A percentile compares a stretch with the other conserved stretches of the same genome.
Conservation (phyloP, 2,888 invertebrate genomes). For the Pasiphila rectangulata region DNA sequence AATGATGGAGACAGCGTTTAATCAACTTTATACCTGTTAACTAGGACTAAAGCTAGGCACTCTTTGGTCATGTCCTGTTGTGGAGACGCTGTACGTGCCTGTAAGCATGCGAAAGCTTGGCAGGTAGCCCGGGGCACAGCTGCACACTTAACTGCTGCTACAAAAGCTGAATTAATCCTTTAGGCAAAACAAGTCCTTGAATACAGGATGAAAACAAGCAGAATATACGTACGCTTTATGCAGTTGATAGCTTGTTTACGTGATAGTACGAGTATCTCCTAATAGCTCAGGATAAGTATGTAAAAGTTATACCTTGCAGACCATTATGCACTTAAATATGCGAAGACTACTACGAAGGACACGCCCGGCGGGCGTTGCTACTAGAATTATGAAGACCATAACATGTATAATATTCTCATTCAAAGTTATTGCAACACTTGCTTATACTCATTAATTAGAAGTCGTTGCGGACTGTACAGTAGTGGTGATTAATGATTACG, state of each 20-base stretch:
- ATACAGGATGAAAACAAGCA: background rate
- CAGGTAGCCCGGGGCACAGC: background rate
- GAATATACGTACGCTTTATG: background rate
- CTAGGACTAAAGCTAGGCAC: too few relatives aligned
- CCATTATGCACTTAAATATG: slow-evolving; percentile 14
- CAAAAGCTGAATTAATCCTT: background rate
- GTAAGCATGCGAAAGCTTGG: background rate
- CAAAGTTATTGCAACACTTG: slow-evolving; percentile 10
- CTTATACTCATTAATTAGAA: slow-evolving; percentile 13
- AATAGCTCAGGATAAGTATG: slow-evolving; percentile 1
- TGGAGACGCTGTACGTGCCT: background rate
- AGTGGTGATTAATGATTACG: background rate
- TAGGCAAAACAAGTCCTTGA: background rate
- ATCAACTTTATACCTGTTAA: background rate
- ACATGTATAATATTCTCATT: slow-evolving; percentile 17
- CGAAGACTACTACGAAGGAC: slow-evolving; percentile 5
- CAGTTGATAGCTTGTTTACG: slow-evolving; percentile 6
- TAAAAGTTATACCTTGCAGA: slow-evolving; percentile 3
- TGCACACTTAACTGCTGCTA: background rate
- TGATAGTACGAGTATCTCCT: slow-evolving; percentile 6
- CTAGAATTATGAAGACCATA: slow-evolving; percentile 12
- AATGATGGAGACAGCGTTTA: background rate
- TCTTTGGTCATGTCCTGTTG: background rate
- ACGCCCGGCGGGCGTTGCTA: slow-evolving; percentile 6
- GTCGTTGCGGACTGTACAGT: slow-evolving; percentile 8